A percentile compares a stretch with the other conserved stretches of the same genome.
These are phyloP conservation scores for Agapornis canus DNA, from an alignment of 2,797 vertebrate genomes.

Conservation along the genomic window DNA sequence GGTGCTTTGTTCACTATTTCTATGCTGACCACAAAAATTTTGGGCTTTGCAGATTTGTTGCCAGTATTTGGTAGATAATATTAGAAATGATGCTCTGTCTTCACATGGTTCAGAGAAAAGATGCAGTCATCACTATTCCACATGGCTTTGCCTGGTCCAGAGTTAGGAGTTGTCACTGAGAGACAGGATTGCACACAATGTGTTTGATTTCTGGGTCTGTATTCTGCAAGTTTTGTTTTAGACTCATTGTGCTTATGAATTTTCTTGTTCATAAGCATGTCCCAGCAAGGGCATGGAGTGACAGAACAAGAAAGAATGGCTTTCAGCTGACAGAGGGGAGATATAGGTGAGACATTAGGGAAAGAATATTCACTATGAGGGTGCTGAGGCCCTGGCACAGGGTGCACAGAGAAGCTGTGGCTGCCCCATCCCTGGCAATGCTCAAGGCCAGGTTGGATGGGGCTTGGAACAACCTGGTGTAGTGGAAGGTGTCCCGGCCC, in stretches of 20 bases:
- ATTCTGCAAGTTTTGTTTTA: slow-evolving; percentile 5
- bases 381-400: background rate
- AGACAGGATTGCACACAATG: background rate
- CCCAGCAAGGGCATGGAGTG: background rate
- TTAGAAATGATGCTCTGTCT: background rate
- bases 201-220: background rate
- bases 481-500: background rate
- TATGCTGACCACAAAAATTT: background rate
- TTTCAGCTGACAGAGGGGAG: background rate
- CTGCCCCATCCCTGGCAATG: background rate
- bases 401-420: background rate
- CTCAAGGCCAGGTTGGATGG: background rate
- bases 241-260: background rate
- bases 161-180: background rate
- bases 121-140: background rate
- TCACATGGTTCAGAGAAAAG: background rate
- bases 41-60: background rate
- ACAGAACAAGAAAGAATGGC: background rate
- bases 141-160: background rate
- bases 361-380: background rate
- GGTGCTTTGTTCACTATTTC: background rate
- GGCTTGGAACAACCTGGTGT: background rate
- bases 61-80: background rate
- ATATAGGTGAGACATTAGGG: background rate
- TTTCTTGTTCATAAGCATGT: background rate